Conservation (phyloP, 2,888 invertebrate genomes). For the Oxyteleia sp. region DNA sequence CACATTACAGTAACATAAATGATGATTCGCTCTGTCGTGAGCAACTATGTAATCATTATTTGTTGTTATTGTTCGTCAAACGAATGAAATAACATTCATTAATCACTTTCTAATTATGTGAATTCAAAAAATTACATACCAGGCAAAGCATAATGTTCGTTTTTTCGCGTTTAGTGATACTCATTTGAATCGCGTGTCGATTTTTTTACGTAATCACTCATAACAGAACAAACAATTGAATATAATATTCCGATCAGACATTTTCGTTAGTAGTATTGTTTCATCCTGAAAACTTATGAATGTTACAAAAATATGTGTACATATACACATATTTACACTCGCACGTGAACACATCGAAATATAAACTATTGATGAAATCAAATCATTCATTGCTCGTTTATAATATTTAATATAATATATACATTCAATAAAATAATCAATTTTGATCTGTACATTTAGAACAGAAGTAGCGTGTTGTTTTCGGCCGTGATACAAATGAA, state of each 20-base stretch:
- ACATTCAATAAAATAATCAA: slow-evolving; percentile 42
- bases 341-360: slow-evolving; percentile 39
- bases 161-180: background rate
- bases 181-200: slow-evolving; percentile 7
- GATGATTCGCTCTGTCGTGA: slow-evolving; percentile 20
- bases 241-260: slow-evolving; percentile 11
- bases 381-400: slow-evolving; percentile 9
- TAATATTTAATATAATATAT: slow-evolving; percentile 15
- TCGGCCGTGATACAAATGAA: too few species aligned
- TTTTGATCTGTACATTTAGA: slow-evolving; percentile 47
- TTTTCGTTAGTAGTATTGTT: slow-evolving; percentile 25
- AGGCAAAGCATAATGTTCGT: too few species aligned
- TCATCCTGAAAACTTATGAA: slow-evolving; percentile 33
- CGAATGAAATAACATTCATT: too few species aligned
- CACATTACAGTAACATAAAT: slow-evolving; percentile 78
- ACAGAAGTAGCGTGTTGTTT: slow-evolving; percentile 24
- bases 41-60: slow-evolving; percentile 12
- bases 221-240: slow-evolving; percentile 17
- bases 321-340: slow-evolving; percentile 60
- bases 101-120: too few species aligned
- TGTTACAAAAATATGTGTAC: slow-evolving; percentile 60
- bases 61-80: too few species aligned
- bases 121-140: too few species aligned
- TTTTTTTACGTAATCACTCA: slow-evolving; percentile 12
- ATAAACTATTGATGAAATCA: slow-evolving; percentile 38